Evolutionary conservation across 2,113 vertebrate genomes (phyloP).

Genomic region (Pantherophis guttatus): DNA sequence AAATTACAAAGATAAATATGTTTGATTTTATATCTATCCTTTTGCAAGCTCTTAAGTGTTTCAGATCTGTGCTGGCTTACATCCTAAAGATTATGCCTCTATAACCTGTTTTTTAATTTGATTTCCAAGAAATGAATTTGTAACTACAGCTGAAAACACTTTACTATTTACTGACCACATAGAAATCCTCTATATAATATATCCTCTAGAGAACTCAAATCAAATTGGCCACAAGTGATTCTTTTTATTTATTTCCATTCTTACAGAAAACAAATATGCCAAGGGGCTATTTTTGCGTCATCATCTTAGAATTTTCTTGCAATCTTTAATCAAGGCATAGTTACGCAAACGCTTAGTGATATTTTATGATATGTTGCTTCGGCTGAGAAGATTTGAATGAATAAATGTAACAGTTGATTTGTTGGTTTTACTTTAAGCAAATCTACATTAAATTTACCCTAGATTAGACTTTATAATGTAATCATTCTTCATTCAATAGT

Average conservation of each 20-base stretch:
- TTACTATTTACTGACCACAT: slow-evolving; percentile 11
- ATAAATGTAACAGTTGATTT: slow-evolving; percentile 36
- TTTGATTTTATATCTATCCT: background rate
- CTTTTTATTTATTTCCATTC: slow-evolving; percentile 42
- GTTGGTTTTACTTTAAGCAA: slow-evolving; percentile 37
- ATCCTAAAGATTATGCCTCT: slow-evolving; percentile 13
- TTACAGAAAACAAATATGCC: slow-evolving; percentile 25
- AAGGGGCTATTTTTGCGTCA: slow-evolving; percentile 27
- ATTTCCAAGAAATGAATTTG: background rate
- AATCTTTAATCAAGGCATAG: slow-evolving; percentile 23
- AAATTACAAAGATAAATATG: background rate
- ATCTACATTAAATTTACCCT: slow-evolving; percentile 21
- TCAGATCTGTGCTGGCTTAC: background rate
- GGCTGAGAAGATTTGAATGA: slow-evolving; percentile 25
- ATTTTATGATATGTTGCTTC: slow-evolving; percentile 5
- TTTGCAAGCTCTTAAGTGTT: background rate
- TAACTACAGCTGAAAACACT: background rate
- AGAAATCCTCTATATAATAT: slow-evolving; percentile 12
- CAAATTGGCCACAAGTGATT: slow-evolving; percentile 20
- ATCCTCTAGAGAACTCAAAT: slow-evolving; percentile 13
- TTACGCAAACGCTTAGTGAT: slow-evolving; percentile 31
- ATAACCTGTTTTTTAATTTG: background rate
- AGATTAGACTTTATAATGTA: slow-evolving; percentile 47
- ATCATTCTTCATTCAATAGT: slow-evolving; percentile 37
- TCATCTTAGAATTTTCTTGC: slow-evolving; percentile 23